Conservation (phyloP, 2,797 vertebrate species). For the Coreius guichenoti region DNA sequence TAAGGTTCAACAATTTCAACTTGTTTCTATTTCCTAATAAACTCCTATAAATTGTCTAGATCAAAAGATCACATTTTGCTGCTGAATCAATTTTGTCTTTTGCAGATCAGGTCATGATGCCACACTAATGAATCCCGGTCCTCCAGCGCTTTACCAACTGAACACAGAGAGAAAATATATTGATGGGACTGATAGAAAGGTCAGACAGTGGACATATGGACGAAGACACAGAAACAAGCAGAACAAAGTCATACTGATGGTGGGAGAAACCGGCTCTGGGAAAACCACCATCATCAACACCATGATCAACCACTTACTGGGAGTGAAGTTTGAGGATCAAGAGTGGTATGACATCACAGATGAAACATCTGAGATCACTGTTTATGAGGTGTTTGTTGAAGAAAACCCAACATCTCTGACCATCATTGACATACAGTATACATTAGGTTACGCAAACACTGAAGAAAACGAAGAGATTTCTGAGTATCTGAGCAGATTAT, state of each 20-base stretch:
- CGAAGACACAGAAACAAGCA: not conserved
- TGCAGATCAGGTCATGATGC: not conserved
- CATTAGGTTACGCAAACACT: too few species aligned
- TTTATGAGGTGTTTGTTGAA: constrained; percentile 51
- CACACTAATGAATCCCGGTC: not conserved
- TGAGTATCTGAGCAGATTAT: too few species aligned
- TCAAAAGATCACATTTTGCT: too few species aligned
- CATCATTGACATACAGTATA: too few species aligned
- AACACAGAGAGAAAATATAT: not conserved
- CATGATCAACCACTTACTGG: constrained; percentile 52
- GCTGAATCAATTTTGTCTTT: not conserved
- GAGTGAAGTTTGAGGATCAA: constrained; percentile 36
- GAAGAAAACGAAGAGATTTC: too few species aligned
- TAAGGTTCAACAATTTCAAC: too few species aligned
- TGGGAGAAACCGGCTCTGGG: constrained; percentile 58
- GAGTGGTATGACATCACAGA: constrained; percentile 50
- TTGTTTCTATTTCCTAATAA: too few species aligned
- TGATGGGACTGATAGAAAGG: not conserved
- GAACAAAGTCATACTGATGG: constrained; percentile 53
- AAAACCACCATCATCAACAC: constrained; percentile 58
- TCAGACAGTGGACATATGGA: constrained; percentile 52
- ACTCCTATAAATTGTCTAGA: too few species aligned
- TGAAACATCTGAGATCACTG: constrained; percentile 47
- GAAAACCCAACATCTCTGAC: constrained; percentile 43
- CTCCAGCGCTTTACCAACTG: constrained; percentile 9